Base-by-base conservation (phyloP, 2,888 invertebrate genomes). In the Cerceris ruficornis region DNA sequence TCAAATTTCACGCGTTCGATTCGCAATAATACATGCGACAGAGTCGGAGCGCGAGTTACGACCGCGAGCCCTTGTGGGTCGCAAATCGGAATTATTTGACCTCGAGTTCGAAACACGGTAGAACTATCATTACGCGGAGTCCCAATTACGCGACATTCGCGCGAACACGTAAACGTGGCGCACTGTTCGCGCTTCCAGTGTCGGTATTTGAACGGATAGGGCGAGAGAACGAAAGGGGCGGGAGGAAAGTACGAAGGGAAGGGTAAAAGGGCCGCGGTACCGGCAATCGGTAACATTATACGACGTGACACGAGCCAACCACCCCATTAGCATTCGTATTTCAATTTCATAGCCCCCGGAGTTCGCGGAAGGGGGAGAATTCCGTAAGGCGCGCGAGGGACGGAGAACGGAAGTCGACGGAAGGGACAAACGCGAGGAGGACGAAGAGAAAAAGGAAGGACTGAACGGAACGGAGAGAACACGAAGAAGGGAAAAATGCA, bases 291-390 rank as follows among this genome's bases (percentile, higher is more conserved):
- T 84, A 86, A 86, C 82, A 79, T 86, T 84, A 84, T 81, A 87
- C 78, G 79, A 82, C 73, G 78, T 71, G 79, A 72, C 80, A 80
- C 78, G 80, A 85, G 83, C 75, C 71, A 76, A 73, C 73, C 85
- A 77, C 79, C 80, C 84, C 85, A 88, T 89, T 88, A 89, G 86
- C 88, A 88, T 89, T 88, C 86, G 86, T 88, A 88, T 88, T 89
- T 89, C 87, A 89, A 89, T 89, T 88, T 87, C 86, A 85, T 81
- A 77, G 83, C 80, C 81, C 82, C 76, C 71, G 60, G 78, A 74
- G 69, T 64, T 59, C 70, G 73, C 69, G 71, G 70, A 62, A 66
- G 64, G 71, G 59, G 82, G 68, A 28, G 28, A 28, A 28, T 59
- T 68, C 82, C 61, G 77, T 76, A 78, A 84, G 82, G 81, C 76